Evolutionary conservation across 2,888 invertebrate species (phyloP).

Genomic region (Lampropteryx suffumata): DNA sequence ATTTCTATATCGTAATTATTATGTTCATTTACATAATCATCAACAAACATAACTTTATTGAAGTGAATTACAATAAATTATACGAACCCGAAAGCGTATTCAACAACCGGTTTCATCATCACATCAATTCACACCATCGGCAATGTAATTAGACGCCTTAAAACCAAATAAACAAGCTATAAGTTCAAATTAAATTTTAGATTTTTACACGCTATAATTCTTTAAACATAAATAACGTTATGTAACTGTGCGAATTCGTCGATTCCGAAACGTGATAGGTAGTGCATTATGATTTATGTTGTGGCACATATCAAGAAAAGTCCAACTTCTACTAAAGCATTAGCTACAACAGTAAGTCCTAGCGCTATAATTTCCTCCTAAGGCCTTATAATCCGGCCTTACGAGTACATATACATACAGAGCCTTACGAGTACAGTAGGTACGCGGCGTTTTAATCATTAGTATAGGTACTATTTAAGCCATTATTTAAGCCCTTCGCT

Average conservation of each 20-base stretch:
- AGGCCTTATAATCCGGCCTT: no score
- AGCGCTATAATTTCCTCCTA: no score
- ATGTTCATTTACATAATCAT: slow-evolving; percentile 16
- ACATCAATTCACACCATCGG: slow-evolving; percentile 34
- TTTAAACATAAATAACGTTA: slow-evolving; percentile 40
- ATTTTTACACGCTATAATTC: slow-evolving; percentile 43
- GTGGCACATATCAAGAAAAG: slow-evolving; percentile 21
- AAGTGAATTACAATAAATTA: slow-evolving; percentile 27
- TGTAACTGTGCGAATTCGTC: slow-evolving; percentile 49
- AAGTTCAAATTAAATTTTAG: slow-evolving; percentile 40
- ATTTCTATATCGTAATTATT: slow-evolving; percentile 8
- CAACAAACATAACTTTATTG: slow-evolving; percentile 18
- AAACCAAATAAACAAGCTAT: slow-evolving; percentile 40
- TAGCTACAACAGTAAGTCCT: not conserved
- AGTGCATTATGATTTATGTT: slow-evolving; percentile 67
- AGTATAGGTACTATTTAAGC: no score
- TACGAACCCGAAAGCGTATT: slow-evolving; percentile 17
- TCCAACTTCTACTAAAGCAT: not conserved
- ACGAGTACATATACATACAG: no score
- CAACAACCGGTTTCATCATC: slow-evolving; percentile 28
- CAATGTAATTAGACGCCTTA: slow-evolving; percentile 29
- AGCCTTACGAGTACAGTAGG: no score
- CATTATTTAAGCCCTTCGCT: no score
- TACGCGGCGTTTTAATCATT: no score
- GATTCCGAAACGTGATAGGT: slow-evolving; percentile 50